Evolutionary conservation across 2,113 vertebrate genomes (phyloP).

Genomic region (Chaetorhynchus papuensis): DNA sequence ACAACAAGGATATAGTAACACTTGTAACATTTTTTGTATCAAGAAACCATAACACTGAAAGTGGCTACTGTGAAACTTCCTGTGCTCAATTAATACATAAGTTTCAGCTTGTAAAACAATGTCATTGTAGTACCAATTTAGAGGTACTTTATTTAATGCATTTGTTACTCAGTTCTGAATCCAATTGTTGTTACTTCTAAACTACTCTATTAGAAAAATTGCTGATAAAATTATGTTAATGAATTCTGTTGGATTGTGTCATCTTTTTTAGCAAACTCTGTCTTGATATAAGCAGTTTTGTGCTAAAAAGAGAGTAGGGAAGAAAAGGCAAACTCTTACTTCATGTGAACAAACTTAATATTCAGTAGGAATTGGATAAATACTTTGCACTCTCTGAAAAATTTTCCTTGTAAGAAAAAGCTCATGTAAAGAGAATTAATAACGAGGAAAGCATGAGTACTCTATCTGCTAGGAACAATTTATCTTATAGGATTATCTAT

Average conservation of each 20-base stretch:
- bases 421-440: not conserved
- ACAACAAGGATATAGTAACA: not conserved
- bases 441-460: not conserved
- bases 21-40: not conserved
- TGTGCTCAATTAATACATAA: not conserved
- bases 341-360: not conserved
- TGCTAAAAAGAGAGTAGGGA: accelerated
- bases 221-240: not conserved
- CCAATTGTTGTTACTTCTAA: not conserved
- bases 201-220: not conserved
- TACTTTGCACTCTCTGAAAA: not conserved
- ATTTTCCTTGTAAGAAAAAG: not conserved
- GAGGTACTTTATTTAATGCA: not conserved
- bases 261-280: not conserved
- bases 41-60: not conserved
- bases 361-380: not conserved
- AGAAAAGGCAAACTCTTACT: not conserved
- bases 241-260: not conserved
- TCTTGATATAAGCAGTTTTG: not conserved
- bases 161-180: not conserved
- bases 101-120: not conserved
- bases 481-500: constrained; percentile 48
- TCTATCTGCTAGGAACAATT: constrained; percentile 32
- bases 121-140: not conserved
- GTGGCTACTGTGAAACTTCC: not conserved